phyloP scores from a whole-genome alignment of 2,113 vertebrate genomes.

The Hyperoodon ampullatus region DNA sequence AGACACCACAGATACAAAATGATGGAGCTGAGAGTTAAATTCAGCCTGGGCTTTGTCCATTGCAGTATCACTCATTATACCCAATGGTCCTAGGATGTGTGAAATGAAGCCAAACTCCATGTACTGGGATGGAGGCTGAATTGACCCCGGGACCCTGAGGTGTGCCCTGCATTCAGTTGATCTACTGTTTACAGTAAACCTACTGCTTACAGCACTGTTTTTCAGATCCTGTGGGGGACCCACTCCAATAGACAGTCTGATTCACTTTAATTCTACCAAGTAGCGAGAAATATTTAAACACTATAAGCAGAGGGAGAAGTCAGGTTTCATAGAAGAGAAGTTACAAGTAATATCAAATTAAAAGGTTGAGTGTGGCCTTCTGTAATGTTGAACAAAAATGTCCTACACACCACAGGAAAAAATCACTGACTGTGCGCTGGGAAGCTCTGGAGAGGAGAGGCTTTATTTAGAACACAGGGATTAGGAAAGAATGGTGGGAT shows the following conservation, averaged over 20 bases:
- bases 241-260: neutral
- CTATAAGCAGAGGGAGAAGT: neutral
- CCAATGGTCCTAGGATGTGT: neutral
- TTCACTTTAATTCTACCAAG: neutral
- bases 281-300: conserved; percentile 1
- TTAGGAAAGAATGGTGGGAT: neutral
- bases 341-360: neutral
- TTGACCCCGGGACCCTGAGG: neutral
- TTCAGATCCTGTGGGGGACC: neutral
- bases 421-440: neutral
- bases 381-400: neutral
- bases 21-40: neutral
- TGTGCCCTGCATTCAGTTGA: neutral
- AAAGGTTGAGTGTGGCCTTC: neutral
- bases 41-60: neutral
- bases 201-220: neutral
- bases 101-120: neutral
- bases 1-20: neutral
- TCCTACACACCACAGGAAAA: neutral
- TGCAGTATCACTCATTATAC: neutral
- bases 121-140: neutral
- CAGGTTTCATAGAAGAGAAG: neutral
- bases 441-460: neutral
- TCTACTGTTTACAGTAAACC: neutral
- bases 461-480: conserved; percentile 4